Evolutionary conservation across 2,797 vertebrate species (phyloP), one percentile per base, ranked within the genome.

Genomic region (Tiaroga cobitis): DNA sequence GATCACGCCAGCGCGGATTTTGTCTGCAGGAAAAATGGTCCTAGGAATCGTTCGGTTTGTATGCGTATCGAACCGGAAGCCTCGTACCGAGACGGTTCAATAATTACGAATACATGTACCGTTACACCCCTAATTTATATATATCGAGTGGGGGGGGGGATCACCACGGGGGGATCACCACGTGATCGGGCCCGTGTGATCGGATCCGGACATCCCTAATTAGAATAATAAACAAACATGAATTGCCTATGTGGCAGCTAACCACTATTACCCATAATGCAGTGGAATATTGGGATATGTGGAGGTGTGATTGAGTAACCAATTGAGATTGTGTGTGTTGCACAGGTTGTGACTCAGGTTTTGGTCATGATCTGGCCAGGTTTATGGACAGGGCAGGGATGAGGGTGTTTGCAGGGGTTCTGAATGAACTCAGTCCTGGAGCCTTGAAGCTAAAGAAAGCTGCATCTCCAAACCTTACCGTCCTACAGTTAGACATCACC

Each of bases 401-500:
- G 73, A 87, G 24, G 29, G 93, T 94, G 81, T 94, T 93, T 19
- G 94, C 94, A 1, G 93, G 93, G 0, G 92, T 94, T 21, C 82
- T 93, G 91, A 89, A 93, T 15, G 83, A 69, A 51, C 65, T 80
- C 5, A 90, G 93, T 19, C 24, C 79, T 0, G 93, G 92, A 54
- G 93, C 93, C 24, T 79, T 70, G 63, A 80, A 39, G 19, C 93
- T 94, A 8, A 89, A 78, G 74, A 87, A 68, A 5, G 43, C 4
- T 13, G 72, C 80, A 0, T 82, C 51, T 15, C 18, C 69, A 54
- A 75, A 83, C 2, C 89, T 94, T 54, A 89, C 89, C 1, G 86
- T 94, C 2, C 85, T 94, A 32, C 93, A 94, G 87, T 89, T 94
- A 0, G 92, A 94, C 4, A 88, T 94, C 77, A 94, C 92, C 0